Conservation (phyloP, 2,888 invertebrate species). For the Koerneria pararmatus region DNA sequence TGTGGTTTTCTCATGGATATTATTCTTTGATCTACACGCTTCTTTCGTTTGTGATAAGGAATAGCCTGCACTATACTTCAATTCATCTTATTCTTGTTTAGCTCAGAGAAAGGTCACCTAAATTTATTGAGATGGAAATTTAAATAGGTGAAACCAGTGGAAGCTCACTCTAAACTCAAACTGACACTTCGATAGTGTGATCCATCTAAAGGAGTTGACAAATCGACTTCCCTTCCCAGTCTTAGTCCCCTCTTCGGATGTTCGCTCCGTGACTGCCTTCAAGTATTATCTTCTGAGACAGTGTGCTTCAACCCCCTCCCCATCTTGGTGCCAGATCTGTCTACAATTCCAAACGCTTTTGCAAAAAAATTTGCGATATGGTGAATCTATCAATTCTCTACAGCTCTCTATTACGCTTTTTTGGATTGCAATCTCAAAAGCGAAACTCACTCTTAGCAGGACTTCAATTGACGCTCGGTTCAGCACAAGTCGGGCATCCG, state of each 20-base stretch:
- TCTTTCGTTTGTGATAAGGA: no score
- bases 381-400: neutral
- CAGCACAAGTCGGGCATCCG: slow-evolving; percentile 18
- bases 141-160: no score
- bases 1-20: no score
- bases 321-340: neutral
- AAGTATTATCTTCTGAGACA: no score
- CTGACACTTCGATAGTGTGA: slow-evolving; percentile 12
- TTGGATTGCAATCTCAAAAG: no score
- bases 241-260: neutral
- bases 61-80: no score
- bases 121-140: no score
- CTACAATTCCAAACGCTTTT: neutral
- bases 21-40: no score
- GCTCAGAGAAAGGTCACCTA: no score
- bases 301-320: neutral
- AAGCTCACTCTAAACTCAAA: neutral
- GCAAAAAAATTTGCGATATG: neutral
- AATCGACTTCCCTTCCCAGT: neutral
- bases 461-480: slow-evolving; percentile 19
- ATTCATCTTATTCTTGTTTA: no score
- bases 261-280: slow-evolving; percentile 4
- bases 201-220: slow-evolving; percentile 19
- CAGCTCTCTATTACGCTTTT: no score
- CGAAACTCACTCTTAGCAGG: slow-evolving; percentile 3